These are phyloP conservation scores for Passerculus sandwichensis DNA, from an alignment of 2,797 vertebrate genomes.

Conservation along the genomic window DNA sequence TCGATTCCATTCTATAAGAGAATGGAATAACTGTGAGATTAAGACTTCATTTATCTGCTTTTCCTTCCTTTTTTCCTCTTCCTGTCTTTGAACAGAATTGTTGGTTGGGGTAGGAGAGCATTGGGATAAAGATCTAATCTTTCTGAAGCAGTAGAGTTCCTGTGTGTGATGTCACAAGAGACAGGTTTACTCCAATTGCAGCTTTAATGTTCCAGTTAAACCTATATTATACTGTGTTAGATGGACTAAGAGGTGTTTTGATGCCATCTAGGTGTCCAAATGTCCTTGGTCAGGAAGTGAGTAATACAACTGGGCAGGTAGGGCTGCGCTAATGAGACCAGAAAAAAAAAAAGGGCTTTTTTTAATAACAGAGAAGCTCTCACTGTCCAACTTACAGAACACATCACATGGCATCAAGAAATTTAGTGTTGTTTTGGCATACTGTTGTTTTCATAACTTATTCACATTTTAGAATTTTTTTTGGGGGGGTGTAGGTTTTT, in stretches of 20 bases:
- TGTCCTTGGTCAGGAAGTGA: background rate
- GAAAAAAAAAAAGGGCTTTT: background rate
- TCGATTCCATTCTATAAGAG: background rate
- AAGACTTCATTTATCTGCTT: background rate
- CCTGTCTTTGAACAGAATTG: background rate
- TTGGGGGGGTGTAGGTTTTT: background rate
- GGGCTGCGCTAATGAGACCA: background rate
- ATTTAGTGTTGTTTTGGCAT: background rate
- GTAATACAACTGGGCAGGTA: background rate
- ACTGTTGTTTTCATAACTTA: background rate
- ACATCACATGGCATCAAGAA: background rate
- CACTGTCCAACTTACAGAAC: background rate
- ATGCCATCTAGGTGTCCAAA: background rate
- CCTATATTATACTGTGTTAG: background rate
- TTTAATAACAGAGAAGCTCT: background rate
- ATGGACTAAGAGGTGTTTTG: background rate
- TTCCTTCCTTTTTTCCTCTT: background rate
- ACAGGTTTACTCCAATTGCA: background rate
- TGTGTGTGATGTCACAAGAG: background rate
- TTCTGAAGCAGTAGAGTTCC: background rate
- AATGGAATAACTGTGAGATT: background rate
- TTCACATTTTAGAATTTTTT: background rate
- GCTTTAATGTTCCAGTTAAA: background rate
- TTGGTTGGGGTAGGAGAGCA: fast-evolving
- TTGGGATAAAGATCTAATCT: background rate